phyloP scores from a whole-genome alignment of 2,888 invertebrate species.

The Pseudolycoriella hygida region DNA sequence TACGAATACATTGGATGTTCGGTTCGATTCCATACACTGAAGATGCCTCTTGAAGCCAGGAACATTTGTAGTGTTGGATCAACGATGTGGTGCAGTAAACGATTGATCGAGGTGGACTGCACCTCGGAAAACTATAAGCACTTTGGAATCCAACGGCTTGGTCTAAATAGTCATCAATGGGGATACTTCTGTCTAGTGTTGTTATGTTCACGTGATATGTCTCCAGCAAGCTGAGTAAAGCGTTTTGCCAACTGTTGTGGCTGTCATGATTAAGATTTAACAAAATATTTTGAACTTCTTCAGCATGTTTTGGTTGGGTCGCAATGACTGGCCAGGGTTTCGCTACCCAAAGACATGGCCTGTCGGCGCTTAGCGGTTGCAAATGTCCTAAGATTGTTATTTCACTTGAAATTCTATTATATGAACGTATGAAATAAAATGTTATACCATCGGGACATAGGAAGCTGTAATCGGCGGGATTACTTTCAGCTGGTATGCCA shows the following conservation, averaged over 20 bases:
- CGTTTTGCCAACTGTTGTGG: conserved; percentile 34
- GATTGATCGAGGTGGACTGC: conserved; percentile 46
- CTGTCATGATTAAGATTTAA: conserved; percentile 27
- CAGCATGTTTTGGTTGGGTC: conserved; percentile 33
- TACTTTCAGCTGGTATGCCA: conserved; percentile 23
- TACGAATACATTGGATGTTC: conserved; percentile 55
- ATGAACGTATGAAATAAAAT: too few species aligned
- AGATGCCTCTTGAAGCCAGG: conserved; percentile 56
- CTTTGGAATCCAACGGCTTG: conserved; percentile 41
- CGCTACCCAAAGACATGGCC: conserved; percentile 60
- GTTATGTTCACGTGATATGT: conserved; percentile 34
- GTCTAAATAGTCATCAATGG: conserved; percentile 48
- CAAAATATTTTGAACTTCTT: conserved; percentile 33
- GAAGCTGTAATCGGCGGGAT: conserved; percentile 40
- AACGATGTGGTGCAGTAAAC: conserved; percentile 49
- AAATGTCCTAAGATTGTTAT: conserved; percentile 23
- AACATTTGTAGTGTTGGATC: conserved; percentile 58
- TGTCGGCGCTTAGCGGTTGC: conserved; percentile 35
- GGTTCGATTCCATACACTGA: conserved; percentile 61
- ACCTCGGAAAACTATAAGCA: conserved; percentile 49
- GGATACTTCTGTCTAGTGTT: conserved; percentile 37
- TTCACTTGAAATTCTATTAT: too few species aligned
- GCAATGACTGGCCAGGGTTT: conserved; percentile 64
- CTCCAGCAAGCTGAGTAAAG: conserved; percentile 42
- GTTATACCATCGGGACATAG: conserved; percentile 57